Percentiles rank a stretch among this genome's conserved stretches.
phyloP scores from a whole-genome alignment of 1,140 invertebrate species.

The Sipha flava region DNA sequence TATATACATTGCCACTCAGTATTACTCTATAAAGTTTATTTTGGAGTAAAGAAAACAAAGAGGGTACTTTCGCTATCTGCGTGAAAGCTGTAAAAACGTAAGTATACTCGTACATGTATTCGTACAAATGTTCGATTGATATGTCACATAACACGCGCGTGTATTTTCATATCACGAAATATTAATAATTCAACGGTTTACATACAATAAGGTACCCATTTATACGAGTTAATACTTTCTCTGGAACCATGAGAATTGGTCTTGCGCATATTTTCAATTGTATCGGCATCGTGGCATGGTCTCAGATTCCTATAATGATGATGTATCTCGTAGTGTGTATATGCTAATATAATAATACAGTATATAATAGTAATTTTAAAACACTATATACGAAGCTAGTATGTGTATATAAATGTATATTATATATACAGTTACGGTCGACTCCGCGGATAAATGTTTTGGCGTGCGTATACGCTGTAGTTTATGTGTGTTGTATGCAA shows the following conservation, averaged over 20 bases:
- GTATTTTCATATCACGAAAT: conserved; percentile 4
- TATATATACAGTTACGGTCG: too few relatives aligned
- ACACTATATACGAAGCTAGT: too few relatives aligned
- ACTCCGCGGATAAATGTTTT: too few relatives aligned
- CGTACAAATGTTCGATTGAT: conserved; percentile 4
- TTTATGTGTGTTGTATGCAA: too few relatives aligned
- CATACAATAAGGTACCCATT: neutral
- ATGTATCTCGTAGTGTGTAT: neutral
- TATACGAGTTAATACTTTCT: neutral
- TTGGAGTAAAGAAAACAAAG: too few relatives aligned
- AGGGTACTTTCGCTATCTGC: neutral
- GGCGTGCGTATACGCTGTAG: too few relatives aligned
- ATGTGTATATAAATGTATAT: too few relatives aligned
- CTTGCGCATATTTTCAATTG: neutral
- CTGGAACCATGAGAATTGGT: neutral
- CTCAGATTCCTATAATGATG: neutral
- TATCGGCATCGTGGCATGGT: neutral
- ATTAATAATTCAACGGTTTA: conserved; percentile 18
- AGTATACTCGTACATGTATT: neutral
- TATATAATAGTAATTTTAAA: neutral
- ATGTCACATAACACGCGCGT: neutral
- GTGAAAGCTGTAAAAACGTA: neutral
- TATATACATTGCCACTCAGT: too few relatives aligned
- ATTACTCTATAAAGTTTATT: too few relatives aligned
- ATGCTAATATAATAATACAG: neutral